Base-by-base conservation (phyloP, 2,888 invertebrate genomes). In the Trichacis sp. region DNA sequence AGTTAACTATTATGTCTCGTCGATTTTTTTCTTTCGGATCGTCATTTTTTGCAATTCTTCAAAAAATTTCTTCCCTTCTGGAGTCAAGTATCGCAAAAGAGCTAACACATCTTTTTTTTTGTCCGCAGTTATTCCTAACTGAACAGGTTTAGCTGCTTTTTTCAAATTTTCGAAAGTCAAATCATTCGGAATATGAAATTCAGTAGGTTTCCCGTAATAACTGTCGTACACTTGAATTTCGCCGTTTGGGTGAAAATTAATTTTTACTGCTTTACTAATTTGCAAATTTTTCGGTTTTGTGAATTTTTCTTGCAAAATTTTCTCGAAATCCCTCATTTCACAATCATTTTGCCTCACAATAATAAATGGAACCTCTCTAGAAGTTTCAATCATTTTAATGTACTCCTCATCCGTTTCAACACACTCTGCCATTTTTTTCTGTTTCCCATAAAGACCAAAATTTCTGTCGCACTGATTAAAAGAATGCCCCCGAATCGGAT, bases 401-500 rank as follows among this genome's bases (percentile, higher is more conserved):
- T 64, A 64, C 5, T 61, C 36, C 5, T 50, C 17, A 0, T 43
- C 57, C 14, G 61, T 60, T 40, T 60, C 57, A 9, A 66, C 54
- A 11, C 9, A 36, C 50, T 64, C 60, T n/a, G 46, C 18, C 30
- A 50, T 53, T 47, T 53, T 66, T 24, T 57, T 63, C 24, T 42
- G 61, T 20, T 51, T 18, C 4, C 64, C 60, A 47, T 70, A 68
- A 11, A 56, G n/a, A 2, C 68, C 65, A 30, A 68, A 62, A 42
- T 70, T 70, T 9, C 38, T 15, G 47, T 70, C 62, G 30, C 68
- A 64, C 20, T 46, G 53, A 42, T 47, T 58, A 42, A 58, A 64
- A 11, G 58, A 69, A 54, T 67, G 68, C 5, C 68, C 68, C 8
- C 65, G 49, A 9, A 68, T 57, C 2, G 56, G 68, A 50, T 58